These are phyloP conservation scores for Pelusios castaneus DNA, from an alignment of 2,113 vertebrate genomes.

Conservation along the genomic window DNA sequence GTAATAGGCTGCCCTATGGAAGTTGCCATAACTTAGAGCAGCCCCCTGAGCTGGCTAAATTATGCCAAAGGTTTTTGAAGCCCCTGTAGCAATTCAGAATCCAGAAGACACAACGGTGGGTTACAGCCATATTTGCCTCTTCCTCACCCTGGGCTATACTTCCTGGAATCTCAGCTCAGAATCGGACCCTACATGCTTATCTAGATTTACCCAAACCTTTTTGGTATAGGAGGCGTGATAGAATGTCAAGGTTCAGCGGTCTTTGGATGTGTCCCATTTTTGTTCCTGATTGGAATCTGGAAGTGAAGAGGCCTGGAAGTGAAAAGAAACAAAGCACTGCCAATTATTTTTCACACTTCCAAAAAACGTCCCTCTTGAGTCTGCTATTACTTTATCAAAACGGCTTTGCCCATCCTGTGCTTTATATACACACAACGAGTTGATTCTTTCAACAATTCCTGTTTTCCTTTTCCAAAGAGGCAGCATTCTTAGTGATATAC, in stretches of 20 bases:
- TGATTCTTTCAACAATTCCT: background rate
- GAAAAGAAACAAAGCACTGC: conserved; percentile 33
- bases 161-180: fast-evolving
- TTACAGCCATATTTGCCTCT: fast-evolving
- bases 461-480: background rate
- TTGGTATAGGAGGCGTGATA: background rate
- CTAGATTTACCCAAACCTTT: fast-evolving
- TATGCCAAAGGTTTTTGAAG: background rate
- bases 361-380: background rate
- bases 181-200: fast-evolving
- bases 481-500: fast-evolving
- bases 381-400: background rate
- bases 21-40: background rate
- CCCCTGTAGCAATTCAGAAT: too few relatives aligned
- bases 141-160: fast-evolving
- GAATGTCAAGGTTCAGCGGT: background rate
- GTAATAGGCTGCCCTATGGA: background rate
- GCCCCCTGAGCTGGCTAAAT: background rate
- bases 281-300: background rate
- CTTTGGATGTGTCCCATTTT: background rate
- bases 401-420: background rate
- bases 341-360: conserved; percentile 23
- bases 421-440: background rate
- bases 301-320: conserved; percentile 19
- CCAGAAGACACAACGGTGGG: fast-evolving